phyloP scores from a whole-genome alignment of 2,888 invertebrate genomes.

The Neoaliturus tenellus region DNA sequence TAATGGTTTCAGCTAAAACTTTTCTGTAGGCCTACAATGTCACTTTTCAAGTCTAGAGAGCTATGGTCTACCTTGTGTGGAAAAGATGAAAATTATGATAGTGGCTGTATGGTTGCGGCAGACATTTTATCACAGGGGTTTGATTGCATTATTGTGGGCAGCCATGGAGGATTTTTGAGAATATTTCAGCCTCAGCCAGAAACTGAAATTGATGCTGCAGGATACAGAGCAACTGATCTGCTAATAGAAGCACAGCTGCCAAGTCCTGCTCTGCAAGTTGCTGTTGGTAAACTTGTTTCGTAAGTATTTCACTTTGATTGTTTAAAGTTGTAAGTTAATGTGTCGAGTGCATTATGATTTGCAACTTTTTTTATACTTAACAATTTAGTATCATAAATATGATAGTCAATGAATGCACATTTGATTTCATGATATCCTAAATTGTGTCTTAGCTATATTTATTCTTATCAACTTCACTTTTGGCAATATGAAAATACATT shows the following conservation, averaged over 20 bases:
- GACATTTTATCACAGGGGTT: constrained; percentile 70
- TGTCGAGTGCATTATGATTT: no score
- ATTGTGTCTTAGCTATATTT: no score
- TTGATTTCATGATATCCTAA: no score
- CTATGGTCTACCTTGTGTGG: constrained; percentile 91
- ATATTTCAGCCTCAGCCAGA: constrained; percentile 80
- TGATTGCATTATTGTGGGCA: constrained; percentile 85
- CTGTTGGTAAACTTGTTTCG: constrained; percentile 90
- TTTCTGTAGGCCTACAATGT: constrained; percentile 82
- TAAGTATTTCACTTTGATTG: no score
- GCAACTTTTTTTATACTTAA: no score
- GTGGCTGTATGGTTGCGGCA: constrained; percentile 73
- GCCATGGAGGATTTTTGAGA: constrained; percentile 87
- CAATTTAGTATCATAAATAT: constrained; percentile 18
- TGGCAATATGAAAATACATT: no score
- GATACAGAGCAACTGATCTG: constrained; percentile 79
- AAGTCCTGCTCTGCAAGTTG: constrained; percentile 87
- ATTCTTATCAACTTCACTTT: no score
- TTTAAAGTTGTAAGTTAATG: no score
- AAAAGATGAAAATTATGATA: constrained; percentile 79
- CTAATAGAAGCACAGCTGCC: constrained; percentile 86
- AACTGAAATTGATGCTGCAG: constrained; percentile 64
- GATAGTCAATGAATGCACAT: no score
- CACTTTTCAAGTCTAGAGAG: constrained; percentile 92
- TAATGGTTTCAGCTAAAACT: background rate